phyloP scores from a whole-genome alignment of 2,797 vertebrate species.

The Chelidonichthys spinosus region DNA sequence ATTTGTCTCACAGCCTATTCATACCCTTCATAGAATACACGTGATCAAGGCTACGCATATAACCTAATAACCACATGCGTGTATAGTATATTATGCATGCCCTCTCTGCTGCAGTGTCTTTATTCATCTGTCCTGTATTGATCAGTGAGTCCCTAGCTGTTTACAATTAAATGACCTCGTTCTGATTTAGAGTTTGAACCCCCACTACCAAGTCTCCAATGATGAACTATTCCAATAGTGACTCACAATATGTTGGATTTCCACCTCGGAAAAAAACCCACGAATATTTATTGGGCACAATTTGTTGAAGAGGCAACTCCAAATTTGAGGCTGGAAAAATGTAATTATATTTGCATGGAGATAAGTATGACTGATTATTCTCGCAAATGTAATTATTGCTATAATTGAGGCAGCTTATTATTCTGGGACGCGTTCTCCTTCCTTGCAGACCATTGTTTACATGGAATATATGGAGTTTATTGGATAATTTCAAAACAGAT shows the following conservation, averaged over 20 bases:
- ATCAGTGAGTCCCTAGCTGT: neutral
- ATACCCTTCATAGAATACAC: neutral
- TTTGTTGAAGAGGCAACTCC: slow-evolving; percentile 15
- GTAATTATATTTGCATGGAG: slow-evolving; percentile 48
- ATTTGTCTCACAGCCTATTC: neutral
- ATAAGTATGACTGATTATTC: slow-evolving; percentile 62
- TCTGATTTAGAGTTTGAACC: slow-evolving; percentile 5
- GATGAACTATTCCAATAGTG: neutral
- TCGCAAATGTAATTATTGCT: slow-evolving; percentile 64
- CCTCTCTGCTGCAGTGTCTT: neutral
- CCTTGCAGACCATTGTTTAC: slow-evolving; percentile 30
- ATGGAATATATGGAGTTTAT: slow-evolving; percentile 2
- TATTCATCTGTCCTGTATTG: neutral
- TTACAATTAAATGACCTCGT: neutral
- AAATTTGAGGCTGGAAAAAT: slow-evolving; percentile 57
- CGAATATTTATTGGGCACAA: too few species aligned
- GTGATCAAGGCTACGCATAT: neutral
- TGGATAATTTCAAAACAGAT: slow-evolving; percentile 37
- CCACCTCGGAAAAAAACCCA: too few species aligned
- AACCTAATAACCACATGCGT: neutral
- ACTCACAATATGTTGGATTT: neutral
- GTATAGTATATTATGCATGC: neutral
- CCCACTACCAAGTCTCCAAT: neutral
- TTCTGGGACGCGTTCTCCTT: slow-evolving; percentile 45
- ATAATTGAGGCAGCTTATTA: slow-evolving; percentile 41